Base-by-base conservation (phyloP, 2,797 vertebrate species). In the Oreonectes daqikongensis region DNA sequence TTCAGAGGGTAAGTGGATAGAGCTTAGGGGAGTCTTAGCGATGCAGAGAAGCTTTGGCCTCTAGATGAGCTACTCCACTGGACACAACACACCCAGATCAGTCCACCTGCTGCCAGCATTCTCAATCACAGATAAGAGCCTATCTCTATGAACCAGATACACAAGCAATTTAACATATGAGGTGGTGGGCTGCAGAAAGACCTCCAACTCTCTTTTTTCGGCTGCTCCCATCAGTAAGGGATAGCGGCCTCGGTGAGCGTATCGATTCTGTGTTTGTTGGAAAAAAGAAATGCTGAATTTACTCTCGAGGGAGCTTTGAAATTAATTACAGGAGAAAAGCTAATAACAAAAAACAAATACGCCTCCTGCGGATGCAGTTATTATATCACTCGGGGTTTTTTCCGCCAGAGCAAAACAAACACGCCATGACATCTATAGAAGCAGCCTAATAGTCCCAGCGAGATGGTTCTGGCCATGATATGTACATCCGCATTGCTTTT, bases 101-200 rank as follows among this genome's bases (percentile, higher is more conserved):
- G 61, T 80, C 82, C 84, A 83, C 86, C 86, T 79, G 76, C 75
- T 88, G 84, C 88, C 87, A 88, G 86, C 86, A 78, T 85, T 85
- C 87, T 89, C 87, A 87, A 84, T 87, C 83, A 79, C 68, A 89
- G 92, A 92, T 92, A 92, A 90, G 88, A 83, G 85, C 87, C 85
- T 92, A 91, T 91, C 90, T 89, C 72, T 83, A 84, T 83, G 75
- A 75, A 82, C 85, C 90, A 92, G 90, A 86, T 90, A 88, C 84
- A 85, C 83, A 81, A 84, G 86, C 86, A 85, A 91, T 91, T 90
- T 88, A 86, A 86, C 81, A 85, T 81, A 85, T 78, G 84, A 75
- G 78, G 59, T 79, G 72, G 68, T 44, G 72, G 74, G 82, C 53
- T 8, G 2, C 30, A 38, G 60, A 66, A 18, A 70, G 18, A 44